Percentiles rank a stretch among this genome's conserved stretches.
Conservation (phyloP, 2,797 vertebrate genomes). For the Etheostoma perlongum region DNA sequence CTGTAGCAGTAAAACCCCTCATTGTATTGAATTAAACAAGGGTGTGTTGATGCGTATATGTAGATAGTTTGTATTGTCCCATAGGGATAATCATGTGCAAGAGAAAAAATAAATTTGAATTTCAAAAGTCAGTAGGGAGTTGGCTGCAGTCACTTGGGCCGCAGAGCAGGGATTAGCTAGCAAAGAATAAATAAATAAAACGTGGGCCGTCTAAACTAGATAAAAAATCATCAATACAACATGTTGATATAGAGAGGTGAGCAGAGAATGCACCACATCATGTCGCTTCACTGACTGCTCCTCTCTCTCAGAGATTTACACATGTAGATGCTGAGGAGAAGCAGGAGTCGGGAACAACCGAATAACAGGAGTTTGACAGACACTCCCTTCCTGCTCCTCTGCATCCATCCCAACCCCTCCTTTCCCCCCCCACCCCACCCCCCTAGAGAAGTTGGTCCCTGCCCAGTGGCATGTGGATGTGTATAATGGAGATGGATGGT, state of each 20-base stretch:
- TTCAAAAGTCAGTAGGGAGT: too few relatives aligned
- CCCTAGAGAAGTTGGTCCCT: constrained; percentile 77
- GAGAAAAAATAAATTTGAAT: too few relatives aligned
- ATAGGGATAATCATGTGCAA: too few relatives aligned
- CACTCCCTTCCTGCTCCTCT: constrained; percentile 31
- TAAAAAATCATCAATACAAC: constrained; percentile 37
- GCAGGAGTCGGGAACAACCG: constrained; percentile 44
- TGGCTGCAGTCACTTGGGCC: constrained; percentile 8
- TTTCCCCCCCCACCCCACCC: constrained; percentile 24
- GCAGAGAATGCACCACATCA: constrained; percentile 49
- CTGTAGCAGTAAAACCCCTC: too few relatives aligned
- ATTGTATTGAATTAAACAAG: too few relatives aligned
- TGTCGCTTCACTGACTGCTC: constrained; percentile 29
- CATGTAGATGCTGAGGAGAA: constrained; percentile 50
- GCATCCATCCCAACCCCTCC: constrained; percentile 6
- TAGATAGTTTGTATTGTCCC: too few relatives aligned
- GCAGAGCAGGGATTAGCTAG: neutral
- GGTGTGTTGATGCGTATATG: too few relatives aligned
- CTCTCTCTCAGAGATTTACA: constrained; percentile 56
- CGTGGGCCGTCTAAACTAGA: constrained; percentile 1
- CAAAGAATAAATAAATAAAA: constrained; percentile 31
- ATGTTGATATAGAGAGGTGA: constrained; percentile 20
- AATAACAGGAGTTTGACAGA: constrained; percentile 71
- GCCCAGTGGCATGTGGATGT: constrained; percentile 81
- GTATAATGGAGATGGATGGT: constrained; percentile 85